A percentile compares a stretch with the other conserved stretches of the same genome.
These are phyloP conservation scores for Sinocyclocheilus grahami DNA, from an alignment of 2,113 vertebrate genomes.

Conservation along the genomic window DNA sequence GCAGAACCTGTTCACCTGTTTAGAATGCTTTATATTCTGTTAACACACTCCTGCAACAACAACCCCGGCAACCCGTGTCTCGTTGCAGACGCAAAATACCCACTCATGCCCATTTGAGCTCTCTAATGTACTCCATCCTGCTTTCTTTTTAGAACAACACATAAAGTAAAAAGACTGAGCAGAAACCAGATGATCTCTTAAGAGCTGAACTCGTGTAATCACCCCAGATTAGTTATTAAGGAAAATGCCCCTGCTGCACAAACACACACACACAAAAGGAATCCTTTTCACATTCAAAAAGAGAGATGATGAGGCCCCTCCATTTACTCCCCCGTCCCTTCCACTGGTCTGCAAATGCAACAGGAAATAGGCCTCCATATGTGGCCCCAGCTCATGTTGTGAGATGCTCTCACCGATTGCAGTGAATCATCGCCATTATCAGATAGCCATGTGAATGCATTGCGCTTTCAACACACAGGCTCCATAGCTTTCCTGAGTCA, in stretches of 20 bases:
- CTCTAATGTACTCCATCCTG: constrained; percentile 49
- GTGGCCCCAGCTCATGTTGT: constrained; percentile 36
- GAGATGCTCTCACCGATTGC: constrained; percentile 32
- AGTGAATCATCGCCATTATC: constrained; percentile 48
- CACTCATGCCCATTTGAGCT: constrained; percentile 45
- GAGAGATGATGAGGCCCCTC: constrained; percentile 34
- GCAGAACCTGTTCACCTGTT: constrained; percentile 16
- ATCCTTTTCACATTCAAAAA: constrained; percentile 49
- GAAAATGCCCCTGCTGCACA: constrained; percentile 44
- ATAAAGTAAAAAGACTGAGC: constrained; percentile 30
- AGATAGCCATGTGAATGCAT: constrained; percentile 30
- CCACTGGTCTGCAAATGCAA: constrained; percentile 28
- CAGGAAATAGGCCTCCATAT: constrained; percentile 40
- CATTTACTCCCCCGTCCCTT: constrained; percentile 3
- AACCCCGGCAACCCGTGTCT: constrained; percentile 26
- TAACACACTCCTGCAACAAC: constrained; percentile 35
- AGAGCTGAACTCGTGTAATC: constrained; percentile 50
- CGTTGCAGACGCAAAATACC: constrained; percentile 34
- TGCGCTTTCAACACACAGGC: constrained; percentile 50
- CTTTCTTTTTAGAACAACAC: constrained; percentile 27
- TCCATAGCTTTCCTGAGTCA: constrained; percentile 40
- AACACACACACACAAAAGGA: constrained; percentile 43
- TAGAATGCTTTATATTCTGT: constrained; percentile 22
- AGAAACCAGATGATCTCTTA: constrained; percentile 38
- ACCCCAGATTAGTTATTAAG: constrained; percentile 55